Conservation (phyloP, 2,888 invertebrate genomes). For the Andrena haemorrhoa region DNA sequence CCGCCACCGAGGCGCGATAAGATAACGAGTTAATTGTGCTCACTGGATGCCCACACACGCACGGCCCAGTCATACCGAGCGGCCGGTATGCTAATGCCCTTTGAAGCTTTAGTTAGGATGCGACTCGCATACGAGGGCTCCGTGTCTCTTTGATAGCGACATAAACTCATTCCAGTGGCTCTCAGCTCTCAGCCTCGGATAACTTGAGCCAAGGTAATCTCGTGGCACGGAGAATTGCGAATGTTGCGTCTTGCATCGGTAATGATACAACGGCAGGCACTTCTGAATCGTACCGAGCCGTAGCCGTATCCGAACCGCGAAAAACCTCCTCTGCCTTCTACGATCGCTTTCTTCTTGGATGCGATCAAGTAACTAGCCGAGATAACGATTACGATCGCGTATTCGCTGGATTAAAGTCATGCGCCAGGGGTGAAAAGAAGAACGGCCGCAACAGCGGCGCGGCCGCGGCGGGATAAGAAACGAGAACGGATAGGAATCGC, state of each 20-base stretch:
- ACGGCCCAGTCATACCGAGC: slow-evolving; percentile 80
- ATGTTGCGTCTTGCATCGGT: slow-evolving; percentile 60
- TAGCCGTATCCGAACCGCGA: not conserved
- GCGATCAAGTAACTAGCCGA: not conserved
- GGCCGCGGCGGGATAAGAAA: not conserved
- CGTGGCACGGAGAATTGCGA: slow-evolving; percentile 49
- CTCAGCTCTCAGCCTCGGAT: slow-evolving; percentile 78
- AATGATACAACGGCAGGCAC: slow-evolving; percentile 59
- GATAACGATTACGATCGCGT: slow-evolving; percentile 33
- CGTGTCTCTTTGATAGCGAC: slow-evolving; percentile 84
- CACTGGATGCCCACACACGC: slow-evolving; percentile 84
- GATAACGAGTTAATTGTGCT: slow-evolving; percentile 85
- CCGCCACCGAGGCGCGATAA: slow-evolving; percentile 82
- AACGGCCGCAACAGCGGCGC: not conserved
- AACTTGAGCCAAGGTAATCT: slow-evolving; percentile 59
- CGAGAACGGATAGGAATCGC: slow-evolving; percentile 29
- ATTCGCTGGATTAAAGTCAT: slow-evolving; percentile 8
- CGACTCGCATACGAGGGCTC: slow-evolving; percentile 81
- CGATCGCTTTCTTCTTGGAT: slow-evolving; percentile 18
- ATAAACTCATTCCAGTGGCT: slow-evolving; percentile 83
- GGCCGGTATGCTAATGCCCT: slow-evolving; percentile 84
- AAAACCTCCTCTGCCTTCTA: slow-evolving; percentile 21
- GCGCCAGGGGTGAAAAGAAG: not conserved
- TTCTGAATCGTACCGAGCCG: slow-evolving; percentile 27
- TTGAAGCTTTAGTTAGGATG: slow-evolving; percentile 82